phyloP scores from a whole-genome alignment of 2,888 invertebrate genomes.

The Cordilura impudica region DNA sequence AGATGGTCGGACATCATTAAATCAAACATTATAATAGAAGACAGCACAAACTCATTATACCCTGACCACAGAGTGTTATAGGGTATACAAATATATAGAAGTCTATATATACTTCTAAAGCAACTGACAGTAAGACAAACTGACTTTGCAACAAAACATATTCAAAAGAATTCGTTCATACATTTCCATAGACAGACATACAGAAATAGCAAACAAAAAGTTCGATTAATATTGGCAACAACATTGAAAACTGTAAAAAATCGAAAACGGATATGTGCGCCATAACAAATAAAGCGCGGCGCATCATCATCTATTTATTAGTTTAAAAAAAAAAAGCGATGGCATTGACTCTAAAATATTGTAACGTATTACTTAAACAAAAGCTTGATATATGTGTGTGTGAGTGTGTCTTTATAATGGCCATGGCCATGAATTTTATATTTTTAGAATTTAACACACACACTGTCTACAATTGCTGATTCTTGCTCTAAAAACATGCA shows the following conservation, averaged over 20 bases:
- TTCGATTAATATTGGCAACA: conserved; percentile 53
- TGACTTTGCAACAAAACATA: neutral
- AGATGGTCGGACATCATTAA: no score
- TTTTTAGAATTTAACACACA: neutral
- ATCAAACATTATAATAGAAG: no score
- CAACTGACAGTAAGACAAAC: neutral
- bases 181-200: neutral
- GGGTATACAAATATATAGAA: neutral
- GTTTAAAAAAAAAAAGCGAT: no score
- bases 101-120: no score
- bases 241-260: conserved; percentile 23
- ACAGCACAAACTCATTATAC: no score
- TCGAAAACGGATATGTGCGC: conserved; percentile 50
- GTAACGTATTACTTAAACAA: conserved; percentile 39
- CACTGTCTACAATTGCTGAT: conserved; percentile 2
- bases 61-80: no score
- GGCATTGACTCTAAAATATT: conserved; percentile 52
- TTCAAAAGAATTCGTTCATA: conserved; percentile 1
- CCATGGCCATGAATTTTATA: conserved; percentile 61
- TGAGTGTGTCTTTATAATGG: conserved; percentile 26
- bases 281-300: conserved; percentile 53
- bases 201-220: conserved; percentile 14
- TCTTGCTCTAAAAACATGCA: neutral
- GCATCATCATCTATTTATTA: conserved; percentile 32
- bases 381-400: conserved; percentile 4